Evolutionary conservation across 1,140 invertebrate genomes (phyloP).

Genomic region (Papilio aristodemus): DNA sequence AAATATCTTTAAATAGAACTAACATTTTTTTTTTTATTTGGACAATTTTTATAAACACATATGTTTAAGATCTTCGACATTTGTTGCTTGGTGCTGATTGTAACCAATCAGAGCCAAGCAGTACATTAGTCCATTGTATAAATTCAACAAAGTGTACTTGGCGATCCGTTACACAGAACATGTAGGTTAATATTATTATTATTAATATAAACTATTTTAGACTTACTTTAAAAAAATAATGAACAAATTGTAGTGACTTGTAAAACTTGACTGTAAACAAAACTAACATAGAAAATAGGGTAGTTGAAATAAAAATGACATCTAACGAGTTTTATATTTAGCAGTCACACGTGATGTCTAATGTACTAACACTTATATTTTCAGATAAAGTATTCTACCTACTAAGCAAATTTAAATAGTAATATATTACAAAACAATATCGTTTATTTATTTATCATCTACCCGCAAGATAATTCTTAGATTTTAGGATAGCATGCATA

Average conservation of each 20-base stretch:
- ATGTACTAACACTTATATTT: not conserved
- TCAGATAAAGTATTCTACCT: not conserved
- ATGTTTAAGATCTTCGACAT: too few relatives aligned
- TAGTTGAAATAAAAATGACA: not conserved
- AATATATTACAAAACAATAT: constrained; percentile 30
- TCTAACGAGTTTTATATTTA: constrained; percentile 7
- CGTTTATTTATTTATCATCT: constrained; percentile 20
- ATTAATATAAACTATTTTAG: constrained; percentile 10
- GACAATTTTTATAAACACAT: not conserved
- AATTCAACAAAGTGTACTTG: constrained; percentile 2
- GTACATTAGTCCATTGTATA: not conserved
- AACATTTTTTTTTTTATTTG: not conserved
- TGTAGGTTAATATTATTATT: constrained; percentile 18
- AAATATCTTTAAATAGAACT: not conserved
- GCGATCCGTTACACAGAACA: constrained; percentile 2
- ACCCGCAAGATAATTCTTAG: not conserved
- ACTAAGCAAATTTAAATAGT: constrained; percentile 14
- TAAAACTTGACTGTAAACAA: not conserved
- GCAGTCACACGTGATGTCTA: not conserved
- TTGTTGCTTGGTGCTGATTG: too few relatives aligned
- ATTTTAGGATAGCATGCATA: too few relatives aligned
- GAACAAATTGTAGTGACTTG: constrained; percentile 13
- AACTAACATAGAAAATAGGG: not conserved
- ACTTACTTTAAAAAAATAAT: not conserved
- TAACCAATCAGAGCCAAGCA: too few relatives aligned